Conservation (phyloP, 2,888 invertebrate genomes). For the Auanema sp. region DNA sequence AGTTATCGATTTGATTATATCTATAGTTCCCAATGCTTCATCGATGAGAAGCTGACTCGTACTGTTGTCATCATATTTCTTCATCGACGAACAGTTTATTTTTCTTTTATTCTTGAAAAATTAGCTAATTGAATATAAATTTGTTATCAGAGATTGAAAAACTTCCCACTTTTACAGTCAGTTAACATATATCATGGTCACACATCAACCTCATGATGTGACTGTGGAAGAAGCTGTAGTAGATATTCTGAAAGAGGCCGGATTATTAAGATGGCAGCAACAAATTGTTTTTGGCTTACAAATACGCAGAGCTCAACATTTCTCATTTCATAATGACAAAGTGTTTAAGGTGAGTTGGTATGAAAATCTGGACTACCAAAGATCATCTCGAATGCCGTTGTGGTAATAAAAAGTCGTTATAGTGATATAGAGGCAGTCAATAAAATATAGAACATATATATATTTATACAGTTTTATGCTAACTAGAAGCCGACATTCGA, state of each 20-base stretch:
- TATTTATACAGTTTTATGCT: too few relatives aligned
- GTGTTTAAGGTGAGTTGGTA: conserved; percentile 45
- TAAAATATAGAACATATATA: too few relatives aligned
- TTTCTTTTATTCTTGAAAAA: too few relatives aligned
- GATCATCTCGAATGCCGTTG: not conserved
- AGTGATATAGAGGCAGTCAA: too few relatives aligned
- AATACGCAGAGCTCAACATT: conserved; percentile 88
- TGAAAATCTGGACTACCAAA: not conserved
- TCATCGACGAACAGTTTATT: too few relatives aligned
- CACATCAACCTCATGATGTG: conserved; percentile 18
- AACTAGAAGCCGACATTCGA: too few relatives aligned
- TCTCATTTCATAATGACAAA: conserved; percentile 92
- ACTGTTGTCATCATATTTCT: too few relatives aligned
- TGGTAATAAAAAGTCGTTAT: too few relatives aligned
- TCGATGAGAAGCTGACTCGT: too few relatives aligned
- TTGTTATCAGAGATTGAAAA: not conserved
- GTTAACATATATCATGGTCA: conserved; percentile 8
- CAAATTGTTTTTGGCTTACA: conserved; percentile 66
- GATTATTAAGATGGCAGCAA: conserved; percentile 42
- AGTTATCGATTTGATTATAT: too few relatives aligned
- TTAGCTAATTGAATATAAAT: not conserved
- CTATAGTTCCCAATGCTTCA: too few relatives aligned
- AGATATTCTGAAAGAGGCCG: conserved; percentile 49
- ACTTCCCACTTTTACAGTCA: not conserved
- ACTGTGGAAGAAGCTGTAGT: conserved; percentile 51